These are phyloP conservation scores for Drosophila yooni DNA, from an alignment of 2,888 invertebrate species.

Conservation along the genomic window DNA sequence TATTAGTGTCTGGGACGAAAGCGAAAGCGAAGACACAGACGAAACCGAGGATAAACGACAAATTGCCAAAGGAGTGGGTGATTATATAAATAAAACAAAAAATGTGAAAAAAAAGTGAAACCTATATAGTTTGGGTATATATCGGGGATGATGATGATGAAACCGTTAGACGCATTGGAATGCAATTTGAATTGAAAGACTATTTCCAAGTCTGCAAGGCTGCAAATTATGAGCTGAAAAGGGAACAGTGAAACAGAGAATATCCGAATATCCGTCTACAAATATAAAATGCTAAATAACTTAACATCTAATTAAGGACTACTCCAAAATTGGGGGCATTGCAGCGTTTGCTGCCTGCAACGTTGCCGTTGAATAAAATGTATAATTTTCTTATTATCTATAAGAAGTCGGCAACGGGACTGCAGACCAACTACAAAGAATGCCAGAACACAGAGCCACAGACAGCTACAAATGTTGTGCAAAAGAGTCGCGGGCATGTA, in stretches of 20 bases:
- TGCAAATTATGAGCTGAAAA: slow-evolving; percentile 49
- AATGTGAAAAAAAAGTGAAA: not conserved
- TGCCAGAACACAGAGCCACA: not conserved
- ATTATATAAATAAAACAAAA: slow-evolving; percentile 36
- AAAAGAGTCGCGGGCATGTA: slow-evolving; percentile 34
- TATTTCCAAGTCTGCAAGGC: slow-evolving; percentile 50
- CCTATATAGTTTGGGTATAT: not conserved
- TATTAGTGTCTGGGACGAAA: slow-evolving; percentile 61
- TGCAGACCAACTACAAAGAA: slow-evolving; percentile 26
- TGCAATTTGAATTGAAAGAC: slow-evolving; percentile 57
- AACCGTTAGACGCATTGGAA: slow-evolving; percentile 79
- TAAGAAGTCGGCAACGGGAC: slow-evolving; percentile 59
- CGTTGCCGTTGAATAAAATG: slow-evolving; percentile 68
- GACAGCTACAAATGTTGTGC: not conserved
- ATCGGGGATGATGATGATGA: slow-evolving; percentile 46
- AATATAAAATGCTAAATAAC: slow-evolving; percentile 68
- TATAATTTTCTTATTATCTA: slow-evolving; percentile 81
- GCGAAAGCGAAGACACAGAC: slow-evolving; percentile 6
- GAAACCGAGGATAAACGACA: slow-evolving; percentile 65
- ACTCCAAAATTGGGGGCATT: slow-evolving; percentile 76
- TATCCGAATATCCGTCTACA: slow-evolving; percentile 22
- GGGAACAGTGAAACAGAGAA: slow-evolving; percentile 7
- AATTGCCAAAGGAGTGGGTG: slow-evolving; percentile 58
- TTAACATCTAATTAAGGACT: slow-evolving; percentile 77
- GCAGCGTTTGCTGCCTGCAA: slow-evolving; percentile 62